Conservation (phyloP, 2,797 vertebrate species). For the Merluccius polli region DNA sequence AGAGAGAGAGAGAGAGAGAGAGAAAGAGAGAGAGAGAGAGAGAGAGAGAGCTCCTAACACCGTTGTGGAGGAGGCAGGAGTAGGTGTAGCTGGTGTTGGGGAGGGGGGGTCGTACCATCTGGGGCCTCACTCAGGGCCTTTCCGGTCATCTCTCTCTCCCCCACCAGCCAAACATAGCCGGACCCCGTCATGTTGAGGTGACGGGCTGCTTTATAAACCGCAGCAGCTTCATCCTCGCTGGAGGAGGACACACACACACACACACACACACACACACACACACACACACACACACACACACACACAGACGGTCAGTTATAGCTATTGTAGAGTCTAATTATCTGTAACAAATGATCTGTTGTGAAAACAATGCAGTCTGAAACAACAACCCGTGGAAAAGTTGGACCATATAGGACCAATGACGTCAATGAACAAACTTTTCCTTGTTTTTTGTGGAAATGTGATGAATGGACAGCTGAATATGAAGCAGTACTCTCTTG, state of each 20-base stretch:
- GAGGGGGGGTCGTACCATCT: slow-evolving; percentile 74
- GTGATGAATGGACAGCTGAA: too few relatives aligned
- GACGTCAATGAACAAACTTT: not conserved
- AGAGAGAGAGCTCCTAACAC: not conserved
- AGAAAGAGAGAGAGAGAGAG: not conserved
- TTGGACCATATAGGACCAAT: not conserved
- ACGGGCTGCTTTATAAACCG: slow-evolving; percentile 88
- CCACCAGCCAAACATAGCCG: slow-evolving; percentile 96
- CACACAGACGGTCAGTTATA: slow-evolving; percentile 2
- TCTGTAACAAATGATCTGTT: too few relatives aligned
- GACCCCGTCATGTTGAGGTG: slow-evolving; percentile 96
- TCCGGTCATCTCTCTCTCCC: slow-evolving; percentile 93
- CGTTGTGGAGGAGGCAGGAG: not conserved
- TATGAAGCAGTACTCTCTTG: not conserved
- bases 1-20: slow-evolving; percentile 3
- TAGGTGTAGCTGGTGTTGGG: not conserved
- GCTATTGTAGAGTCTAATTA: too few relatives aligned
- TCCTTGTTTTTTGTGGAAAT: not conserved
- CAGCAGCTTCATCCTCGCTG: slow-evolving; percentile 94
- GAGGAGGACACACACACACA: not conserved
- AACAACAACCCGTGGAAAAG: not conserved
- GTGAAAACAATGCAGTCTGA: not conserved
- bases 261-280: slow-evolving; percentile 20
- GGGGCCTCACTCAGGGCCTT: slow-evolving; percentile 92
- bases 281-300: slow-evolving; percentile 9